Evolutionary conservation across 2,797 vertebrate species (phyloP).

Genomic region (Pangasius djambal): DNA sequence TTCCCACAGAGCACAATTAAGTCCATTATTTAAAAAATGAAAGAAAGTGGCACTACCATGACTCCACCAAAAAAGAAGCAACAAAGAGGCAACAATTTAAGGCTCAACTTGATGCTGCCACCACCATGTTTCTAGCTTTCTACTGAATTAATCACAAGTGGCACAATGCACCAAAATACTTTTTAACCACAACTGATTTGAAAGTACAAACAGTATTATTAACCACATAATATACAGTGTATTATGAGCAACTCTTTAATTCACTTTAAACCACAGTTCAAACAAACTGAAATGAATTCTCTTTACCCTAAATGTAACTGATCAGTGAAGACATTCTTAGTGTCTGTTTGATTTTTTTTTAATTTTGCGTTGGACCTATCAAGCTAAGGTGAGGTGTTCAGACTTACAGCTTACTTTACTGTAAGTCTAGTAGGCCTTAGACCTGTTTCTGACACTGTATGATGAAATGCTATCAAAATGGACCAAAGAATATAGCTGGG

Average conservation of each 20-base stretch:
- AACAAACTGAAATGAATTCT: neutral
- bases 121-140: neutral
- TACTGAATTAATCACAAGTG: neutral
- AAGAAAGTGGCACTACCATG: neutral
- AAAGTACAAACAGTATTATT: conserved; percentile 1
- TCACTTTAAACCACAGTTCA: neutral
- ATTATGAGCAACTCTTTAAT: neutral
- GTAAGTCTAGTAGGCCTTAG: too few relatives aligned
- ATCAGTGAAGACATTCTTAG: neutral
- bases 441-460: neutral
- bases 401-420: too few relatives aligned
- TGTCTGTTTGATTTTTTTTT: neutral
- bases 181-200: neutral
- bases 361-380: neutral
- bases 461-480: neutral
- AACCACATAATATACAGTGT: neutral
- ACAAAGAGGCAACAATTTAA: neutral
- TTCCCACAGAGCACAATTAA: too few relatives aligned
- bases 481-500: neutral
- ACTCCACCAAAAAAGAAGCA: neutral
- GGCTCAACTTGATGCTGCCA: neutral
- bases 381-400: neutral
- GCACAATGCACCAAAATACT: neutral
- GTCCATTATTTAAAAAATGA: too few relatives aligned
- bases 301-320: neutral